Percentiles rank a stretch among this genome's conserved stretches.
phyloP scores from a whole-genome alignment of 2,113 vertebrate genomes.

The Sinocyclocheilus maitianheensis region DNA sequence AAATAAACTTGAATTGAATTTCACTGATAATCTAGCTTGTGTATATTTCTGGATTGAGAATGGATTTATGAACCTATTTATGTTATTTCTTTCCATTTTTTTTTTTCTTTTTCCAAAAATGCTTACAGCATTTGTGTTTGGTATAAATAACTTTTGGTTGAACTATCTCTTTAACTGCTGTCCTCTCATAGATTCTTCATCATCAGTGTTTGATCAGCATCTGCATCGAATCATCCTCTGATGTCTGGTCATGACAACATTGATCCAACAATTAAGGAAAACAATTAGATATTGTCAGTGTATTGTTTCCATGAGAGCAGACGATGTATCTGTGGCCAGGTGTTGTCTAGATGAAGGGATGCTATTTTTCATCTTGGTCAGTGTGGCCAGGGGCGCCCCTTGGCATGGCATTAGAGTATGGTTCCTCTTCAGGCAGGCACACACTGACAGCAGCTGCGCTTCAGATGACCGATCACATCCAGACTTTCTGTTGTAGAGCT shows the following conservation, averaged over 20 bases:
- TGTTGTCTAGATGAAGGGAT: conserved; percentile 44
- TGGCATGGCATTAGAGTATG: conserved; percentile 46
- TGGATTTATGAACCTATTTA: background rate
- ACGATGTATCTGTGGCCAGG: background rate
- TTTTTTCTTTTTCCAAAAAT: background rate
- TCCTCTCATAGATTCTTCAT: background rate
- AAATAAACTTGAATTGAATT: background rate
- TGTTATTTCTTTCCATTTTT: background rate
- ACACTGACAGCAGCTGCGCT: conserved; percentile 56
- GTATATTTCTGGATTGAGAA: too few relatives aligned
- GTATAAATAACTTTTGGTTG: background rate
- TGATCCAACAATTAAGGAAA: conserved; percentile 15
- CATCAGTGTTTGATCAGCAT: background rate
- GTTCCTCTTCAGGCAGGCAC: conserved; percentile 37
- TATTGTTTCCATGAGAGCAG: background rate
- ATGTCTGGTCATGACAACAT: conserved; percentile 17
- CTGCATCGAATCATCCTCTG: background rate
- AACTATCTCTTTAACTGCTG: background rate
- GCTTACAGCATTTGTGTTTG: background rate
- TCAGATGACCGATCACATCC: conserved; percentile 35
- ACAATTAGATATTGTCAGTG: background rate
- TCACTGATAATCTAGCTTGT: background rate
- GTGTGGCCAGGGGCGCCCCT: conserved; percentile 32
- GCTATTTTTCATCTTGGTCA: conserved; percentile 36
- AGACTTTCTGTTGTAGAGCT: conserved; percentile 24